Conservation (phyloP, 2,888 invertebrate species). For the Diarsia dahlii region DNA sequence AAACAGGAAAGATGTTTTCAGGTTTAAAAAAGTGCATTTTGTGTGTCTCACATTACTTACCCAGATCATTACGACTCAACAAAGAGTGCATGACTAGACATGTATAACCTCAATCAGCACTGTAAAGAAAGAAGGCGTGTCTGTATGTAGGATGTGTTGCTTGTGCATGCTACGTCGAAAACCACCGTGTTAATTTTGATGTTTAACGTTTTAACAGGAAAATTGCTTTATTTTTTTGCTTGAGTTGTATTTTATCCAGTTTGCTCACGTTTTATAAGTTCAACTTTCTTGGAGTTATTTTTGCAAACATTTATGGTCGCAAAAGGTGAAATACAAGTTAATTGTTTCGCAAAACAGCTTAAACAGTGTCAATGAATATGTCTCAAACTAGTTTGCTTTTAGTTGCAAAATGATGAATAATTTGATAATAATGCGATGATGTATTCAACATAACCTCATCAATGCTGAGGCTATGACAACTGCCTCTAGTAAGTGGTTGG, state of each 20-base stretch:
- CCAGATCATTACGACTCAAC: conserved; percentile 11
- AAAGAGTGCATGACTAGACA: conserved; percentile 11
- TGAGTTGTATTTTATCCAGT: background rate
- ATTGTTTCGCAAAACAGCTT: background rate
- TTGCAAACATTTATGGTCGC: background rate
- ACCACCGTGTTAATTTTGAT: conserved; percentile 32
- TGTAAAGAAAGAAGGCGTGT: conserved; percentile 9
- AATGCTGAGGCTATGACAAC: no score
- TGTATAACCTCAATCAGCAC: background rate
- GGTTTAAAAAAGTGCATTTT: background rate
- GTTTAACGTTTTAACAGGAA: conserved; percentile 38
- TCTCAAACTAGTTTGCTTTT: no score
- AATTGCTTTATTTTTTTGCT: conserved; percentile 27
- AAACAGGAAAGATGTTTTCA: background rate
- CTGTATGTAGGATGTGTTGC: conserved; percentile 4
- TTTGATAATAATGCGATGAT: no score
- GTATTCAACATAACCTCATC: no score
- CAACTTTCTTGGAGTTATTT: background rate
- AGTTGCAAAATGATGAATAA: no score
- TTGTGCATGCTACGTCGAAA: conserved; percentile 11
- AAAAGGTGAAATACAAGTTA: background rate
- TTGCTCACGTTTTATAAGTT: background rate
- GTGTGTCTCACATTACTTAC: background rate
- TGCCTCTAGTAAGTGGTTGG: no score
- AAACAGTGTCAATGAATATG: no score